Base-by-base conservation (phyloP, 2,113 vertebrate species). In the Seriola rivoliana region DNA sequence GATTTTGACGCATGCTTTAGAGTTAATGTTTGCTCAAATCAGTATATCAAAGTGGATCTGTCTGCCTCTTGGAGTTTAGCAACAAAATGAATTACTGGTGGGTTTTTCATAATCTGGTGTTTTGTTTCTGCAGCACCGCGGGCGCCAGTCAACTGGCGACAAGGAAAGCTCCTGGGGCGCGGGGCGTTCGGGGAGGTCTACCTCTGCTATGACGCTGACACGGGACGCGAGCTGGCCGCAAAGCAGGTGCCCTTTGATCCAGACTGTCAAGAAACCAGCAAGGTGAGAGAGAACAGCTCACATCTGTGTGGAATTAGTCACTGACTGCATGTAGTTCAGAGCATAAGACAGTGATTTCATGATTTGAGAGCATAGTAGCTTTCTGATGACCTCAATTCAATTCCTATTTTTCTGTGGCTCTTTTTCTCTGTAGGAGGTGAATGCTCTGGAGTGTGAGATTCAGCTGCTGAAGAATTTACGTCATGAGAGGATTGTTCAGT, bases 221-320 rank as follows among this genome's bases (percentile, higher is more conserved):
- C 95, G 3, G 97, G 97, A 34, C 94, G 96, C 1, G 97, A 98
- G 88, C 95, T 98, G 44, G 97, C 97, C 0, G 97, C 97, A 87
- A 98, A 98, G 82, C 97, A 98, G 93, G 97, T 98, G 94, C 97
- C 96, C 64, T 97, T 97, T 2, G 97, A 97, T 76, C 95, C 97
- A 0, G 96, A 96, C 89, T 97, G 97, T 89, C 96, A 97, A 59
- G 96, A 98, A 72, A 97, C 97, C 1, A 97, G 97, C 88, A 98
- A 97, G 92, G 97, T 97, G 89, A 95, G 74, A 34, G 58, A 21
- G 42, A 21, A 55, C 36, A n/a, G 2, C 0, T 55, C 54, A 38
- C 64, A 81, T 68, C 48, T 68, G 78, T 64, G 75, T 48, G 36
- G 68, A 80, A 68, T 42, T 32, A 68, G 29, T 75, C 29, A 29